Base-by-base conservation (phyloP, 2,113 vertebrate species). In the Psephotus haematonotus region DNA sequence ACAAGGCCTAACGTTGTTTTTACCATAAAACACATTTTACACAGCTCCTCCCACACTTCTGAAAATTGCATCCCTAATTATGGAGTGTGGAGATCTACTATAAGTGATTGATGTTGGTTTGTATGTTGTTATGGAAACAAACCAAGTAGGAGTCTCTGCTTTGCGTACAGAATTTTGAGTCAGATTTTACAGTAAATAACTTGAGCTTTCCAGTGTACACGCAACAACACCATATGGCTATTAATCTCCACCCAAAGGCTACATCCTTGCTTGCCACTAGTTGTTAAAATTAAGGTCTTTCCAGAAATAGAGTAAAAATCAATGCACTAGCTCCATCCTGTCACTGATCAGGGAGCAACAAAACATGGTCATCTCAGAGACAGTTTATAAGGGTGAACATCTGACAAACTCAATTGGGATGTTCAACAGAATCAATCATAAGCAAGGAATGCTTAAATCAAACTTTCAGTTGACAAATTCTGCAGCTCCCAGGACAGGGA, bases 171-270 rank as follows among this genome's bases (percentile, higher is more conserved):
- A 90, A 88, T 86, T 94, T 95, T 82, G 75, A 96, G 80, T 88
- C 92, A 94, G 80, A 97, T 96, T 93, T 96, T 96, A 96, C 93
- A 94, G 95, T 95, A 96, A 97, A 94, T 88, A 95, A 94, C 86
- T 88, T 88, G 82, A 82, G 80, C 88, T 95, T 96, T 86, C 52
- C 77, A 90, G 80, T 64, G 50, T 95, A 94, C 86, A 97, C 92
- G 95, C 80, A 86, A 92, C 69, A 95, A 78, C 76, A 93, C 82
- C 95, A 95, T 90, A 95, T 95, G 88, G 93, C 82, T 80, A 93
- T 94, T 96, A 95, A 94, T 96, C 95, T 96, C 82, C 64, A 92
- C 82, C 13, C 22, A 88, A 95, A 95, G 88, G 93, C 82, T 81
- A 82, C 35, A 69, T 93, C 88, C 88, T 95, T 74, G 70, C 65